phyloP scores from a whole-genome alignment of 2,797 vertebrate genomes.

The Melanotaenia maccullochi region DNA sequence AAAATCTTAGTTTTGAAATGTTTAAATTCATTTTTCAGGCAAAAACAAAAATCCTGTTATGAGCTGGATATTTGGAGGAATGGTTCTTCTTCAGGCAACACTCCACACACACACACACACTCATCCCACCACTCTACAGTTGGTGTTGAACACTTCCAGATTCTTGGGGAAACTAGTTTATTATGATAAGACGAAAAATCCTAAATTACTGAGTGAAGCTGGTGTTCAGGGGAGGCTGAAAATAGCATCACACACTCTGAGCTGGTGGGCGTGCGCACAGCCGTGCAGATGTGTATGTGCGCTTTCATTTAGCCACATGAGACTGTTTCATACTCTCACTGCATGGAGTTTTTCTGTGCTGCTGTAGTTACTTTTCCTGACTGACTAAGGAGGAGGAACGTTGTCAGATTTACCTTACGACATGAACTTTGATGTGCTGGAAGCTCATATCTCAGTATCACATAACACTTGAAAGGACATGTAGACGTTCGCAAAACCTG shows the following conservation, averaged over 20 bases:
- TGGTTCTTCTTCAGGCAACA: no score
- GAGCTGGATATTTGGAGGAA: background rate
- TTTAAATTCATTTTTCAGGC: no score
- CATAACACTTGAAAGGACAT: no score
- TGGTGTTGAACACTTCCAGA: constrained; percentile 49
- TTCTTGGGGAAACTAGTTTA: constrained; percentile 54
- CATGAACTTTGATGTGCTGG: background rate
- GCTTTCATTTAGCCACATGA: constrained; percentile 47
- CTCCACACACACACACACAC: constrained; percentile 10
- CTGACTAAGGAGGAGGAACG: background rate
- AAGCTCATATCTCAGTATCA: no score
- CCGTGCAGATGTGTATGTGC: constrained; percentile 53
- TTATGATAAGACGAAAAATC: constrained; percentile 69
- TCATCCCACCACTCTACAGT: constrained; percentile 31
- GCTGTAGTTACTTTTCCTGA: constrained; percentile 18
- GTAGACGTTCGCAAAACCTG: no score
- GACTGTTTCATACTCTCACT: constrained; percentile 1
- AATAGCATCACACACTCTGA: constrained; percentile 53
- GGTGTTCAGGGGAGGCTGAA: constrained; percentile 53
- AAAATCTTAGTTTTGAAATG: no score
- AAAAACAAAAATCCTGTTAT: background rate
- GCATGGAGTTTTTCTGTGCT: constrained; percentile 1
- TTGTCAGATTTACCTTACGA: constrained; percentile 6
- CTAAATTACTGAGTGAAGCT: constrained; percentile 65
- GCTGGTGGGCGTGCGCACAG: constrained; percentile 45